phyloP scores from a whole-genome alignment of 2,797 vertebrate genomes.

The Hemitrygon akajei region DNA sequence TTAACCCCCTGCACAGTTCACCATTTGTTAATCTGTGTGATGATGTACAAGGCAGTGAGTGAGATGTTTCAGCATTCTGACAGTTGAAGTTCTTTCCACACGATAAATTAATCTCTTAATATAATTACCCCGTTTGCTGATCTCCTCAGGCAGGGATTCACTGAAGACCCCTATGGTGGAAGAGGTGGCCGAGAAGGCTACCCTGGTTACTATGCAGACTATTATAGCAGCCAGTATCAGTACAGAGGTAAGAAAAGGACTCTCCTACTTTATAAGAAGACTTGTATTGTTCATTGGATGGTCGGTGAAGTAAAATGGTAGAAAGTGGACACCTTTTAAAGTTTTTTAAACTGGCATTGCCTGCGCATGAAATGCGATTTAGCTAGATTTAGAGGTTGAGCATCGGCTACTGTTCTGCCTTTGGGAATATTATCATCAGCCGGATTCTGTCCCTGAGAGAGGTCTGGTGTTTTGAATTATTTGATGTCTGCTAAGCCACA shows the following conservation, averaged over 20 bases:
- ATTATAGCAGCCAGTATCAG: constrained; percentile 69
- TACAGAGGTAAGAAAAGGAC: constrained; percentile 66
- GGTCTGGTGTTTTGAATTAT: neutral
- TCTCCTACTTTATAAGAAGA: neutral
- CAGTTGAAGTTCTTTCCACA: neutral
- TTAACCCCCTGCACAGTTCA: neutral
- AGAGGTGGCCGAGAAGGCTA: constrained; percentile 75
- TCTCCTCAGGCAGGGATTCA: constrained; percentile 69
- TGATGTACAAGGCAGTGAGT: neutral
- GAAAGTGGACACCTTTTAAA: no score
- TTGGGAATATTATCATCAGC: neutral
- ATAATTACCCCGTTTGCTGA: neutral
- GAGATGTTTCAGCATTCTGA: neutral
- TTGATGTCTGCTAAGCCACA: neutral
- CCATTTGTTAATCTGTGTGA: neutral
- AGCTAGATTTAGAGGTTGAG: neutral
- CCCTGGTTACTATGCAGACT: constrained; percentile 75
- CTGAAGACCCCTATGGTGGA: constrained; percentile 65
- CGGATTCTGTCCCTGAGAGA: neutral
- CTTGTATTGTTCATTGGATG: neutral
- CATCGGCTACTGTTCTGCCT: neutral
- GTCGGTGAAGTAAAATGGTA: neutral
- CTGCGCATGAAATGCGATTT: neutral
- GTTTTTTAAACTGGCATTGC: no score
- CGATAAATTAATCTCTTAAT: neutral